These are phyloP conservation scores for Pachymerium ferrugineum DNA, from an alignment of 2,888 invertebrate genomes.

Conservation along the genomic window DNA sequence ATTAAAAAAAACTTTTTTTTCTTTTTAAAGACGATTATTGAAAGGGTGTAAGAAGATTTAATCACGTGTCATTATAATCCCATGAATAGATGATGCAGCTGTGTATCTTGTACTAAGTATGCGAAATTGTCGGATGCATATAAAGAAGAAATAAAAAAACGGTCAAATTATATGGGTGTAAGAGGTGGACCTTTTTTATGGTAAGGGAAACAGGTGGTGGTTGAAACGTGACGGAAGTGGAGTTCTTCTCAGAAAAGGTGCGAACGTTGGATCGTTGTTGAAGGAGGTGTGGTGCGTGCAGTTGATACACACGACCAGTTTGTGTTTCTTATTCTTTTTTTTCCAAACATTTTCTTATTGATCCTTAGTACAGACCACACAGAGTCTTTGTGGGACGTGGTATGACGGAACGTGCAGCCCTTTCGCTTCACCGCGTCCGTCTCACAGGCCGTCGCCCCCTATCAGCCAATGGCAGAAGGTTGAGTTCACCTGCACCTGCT, in stretches of 20 bases:
- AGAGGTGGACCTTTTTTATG: not conserved
- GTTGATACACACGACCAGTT: slow-evolving; percentile 4
- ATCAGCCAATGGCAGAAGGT: not conserved
- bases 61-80: too few species aligned
- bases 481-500: not conserved
- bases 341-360: not conserved
- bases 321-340: not conserved
- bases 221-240: not conserved
- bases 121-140: too few species aligned
- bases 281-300: not conserved
- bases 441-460: slow-evolving; percentile 15
- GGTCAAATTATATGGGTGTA: not conserved
- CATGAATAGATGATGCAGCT: too few species aligned
- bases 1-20: too few species aligned
- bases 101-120: too few species aligned
- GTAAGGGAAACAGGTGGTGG: not conserved
- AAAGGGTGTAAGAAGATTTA: too few species aligned
- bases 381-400: not conserved
- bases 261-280: not conserved
- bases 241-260: not conserved
- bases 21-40: too few species aligned
- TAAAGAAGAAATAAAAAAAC: not conserved
- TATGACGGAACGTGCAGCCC: not conserved
- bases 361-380: not conserved
- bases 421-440: not conserved